phyloP scores from a whole-genome alignment of 2,113 vertebrate species.

The Pagrus major region DNA sequence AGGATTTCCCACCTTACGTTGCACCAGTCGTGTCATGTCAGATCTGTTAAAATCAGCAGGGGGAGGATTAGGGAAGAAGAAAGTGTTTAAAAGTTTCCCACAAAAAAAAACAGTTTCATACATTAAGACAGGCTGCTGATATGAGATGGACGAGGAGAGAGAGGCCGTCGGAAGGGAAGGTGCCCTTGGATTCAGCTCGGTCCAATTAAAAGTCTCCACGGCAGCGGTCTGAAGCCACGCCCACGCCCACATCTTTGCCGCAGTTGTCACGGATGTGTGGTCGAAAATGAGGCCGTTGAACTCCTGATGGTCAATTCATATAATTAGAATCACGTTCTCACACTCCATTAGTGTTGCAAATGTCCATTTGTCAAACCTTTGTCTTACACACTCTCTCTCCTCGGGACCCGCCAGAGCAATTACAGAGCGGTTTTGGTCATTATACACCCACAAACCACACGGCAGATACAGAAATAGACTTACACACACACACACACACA shows the following conservation, averaged over 20 bases:
- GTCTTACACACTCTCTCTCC: constrained; percentile 33
- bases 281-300: constrained; percentile 43
- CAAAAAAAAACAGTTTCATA: constrained; percentile 56
- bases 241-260: neutral
- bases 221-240: neutral
- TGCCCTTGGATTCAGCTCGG: constrained; percentile 49
- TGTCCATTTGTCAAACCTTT: constrained; percentile 65
- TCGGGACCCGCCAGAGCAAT: constrained; percentile 53
- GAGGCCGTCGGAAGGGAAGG: constrained; percentile 29
- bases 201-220: constrained; percentile 36
- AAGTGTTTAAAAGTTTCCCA: constrained; percentile 70
- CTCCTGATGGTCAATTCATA: constrained; percentile 32
- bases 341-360: constrained; percentile 63
- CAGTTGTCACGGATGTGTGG: constrained; percentile 33
- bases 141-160: constrained; percentile 1
- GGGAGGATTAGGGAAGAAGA: constrained; percentile 69
- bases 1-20: constrained; percentile 71
- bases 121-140: constrained; percentile 37
- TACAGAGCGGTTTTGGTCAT: constrained; percentile 60
- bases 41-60: constrained; percentile 64
- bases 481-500: neutral
- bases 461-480: constrained; percentile 32
- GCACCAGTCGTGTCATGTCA: constrained; percentile 61
- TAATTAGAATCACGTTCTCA: constrained; percentile 57
- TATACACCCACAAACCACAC: constrained; percentile 44